Conservation (phyloP, 2,888 invertebrate genomes). For the Norana najaformis region DNA sequence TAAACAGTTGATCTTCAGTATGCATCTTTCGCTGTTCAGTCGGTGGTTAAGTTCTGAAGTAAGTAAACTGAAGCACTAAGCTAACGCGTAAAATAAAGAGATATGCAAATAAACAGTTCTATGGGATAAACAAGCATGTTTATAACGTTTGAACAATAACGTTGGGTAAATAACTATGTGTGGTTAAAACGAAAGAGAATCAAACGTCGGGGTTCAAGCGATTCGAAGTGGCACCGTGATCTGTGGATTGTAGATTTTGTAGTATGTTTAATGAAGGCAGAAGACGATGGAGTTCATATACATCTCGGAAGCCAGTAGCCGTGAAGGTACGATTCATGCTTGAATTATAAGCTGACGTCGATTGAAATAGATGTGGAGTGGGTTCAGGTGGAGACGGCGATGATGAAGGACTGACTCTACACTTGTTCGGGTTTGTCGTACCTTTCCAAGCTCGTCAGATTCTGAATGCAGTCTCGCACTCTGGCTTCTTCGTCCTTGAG, state of each 20-base stretch:
- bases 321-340: neutral
- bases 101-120: neutral
- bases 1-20: too few species aligned
- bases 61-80: neutral
- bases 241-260: neutral
- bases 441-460: neutral
- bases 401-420: neutral
- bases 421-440: neutral
- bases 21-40: too few species aligned
- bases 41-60: too few species aligned
- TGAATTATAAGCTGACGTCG: neutral
- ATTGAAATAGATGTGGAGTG: neutral
- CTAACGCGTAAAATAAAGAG: neutral
- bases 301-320: neutral
- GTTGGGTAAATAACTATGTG: neutral
- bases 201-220: neutral
- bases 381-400: neutral
- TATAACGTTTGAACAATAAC: neutral
- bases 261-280: neutral
- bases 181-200: neutral
- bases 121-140: neutral
- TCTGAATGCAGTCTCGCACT: conserved; percentile 16
- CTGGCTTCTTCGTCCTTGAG: neutral
- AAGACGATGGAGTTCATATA: neutral
- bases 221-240: neutral